Conservation (phyloP, 2,797 vertebrate species). For the Liasis olivaceus region DNA sequence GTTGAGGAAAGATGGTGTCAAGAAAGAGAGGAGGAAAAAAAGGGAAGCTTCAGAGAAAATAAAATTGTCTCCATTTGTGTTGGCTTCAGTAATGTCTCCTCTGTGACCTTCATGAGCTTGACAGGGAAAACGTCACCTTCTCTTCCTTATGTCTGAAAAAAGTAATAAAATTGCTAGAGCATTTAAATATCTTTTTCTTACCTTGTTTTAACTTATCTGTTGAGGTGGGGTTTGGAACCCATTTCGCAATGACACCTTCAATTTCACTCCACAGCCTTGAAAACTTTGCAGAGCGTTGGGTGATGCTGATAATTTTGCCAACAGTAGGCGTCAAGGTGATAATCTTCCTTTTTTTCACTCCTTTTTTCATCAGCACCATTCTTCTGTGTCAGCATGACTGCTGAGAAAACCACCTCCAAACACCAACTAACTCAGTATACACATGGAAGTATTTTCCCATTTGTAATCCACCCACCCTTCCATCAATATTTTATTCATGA, state of each 20-base stretch:
- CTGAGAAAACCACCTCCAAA: conserved; percentile 51
- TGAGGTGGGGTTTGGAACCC: conserved; percentile 32
- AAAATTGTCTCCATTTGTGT: not conserved
- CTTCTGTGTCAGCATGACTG: conserved; percentile 57
- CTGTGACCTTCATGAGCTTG: not conserved
- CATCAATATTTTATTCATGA: conserved; percentile 74
- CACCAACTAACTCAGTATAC: conserved; percentile 58
- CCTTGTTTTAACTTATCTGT: conserved; percentile 37
- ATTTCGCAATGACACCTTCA: conserved; percentile 42
- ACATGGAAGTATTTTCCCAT: conserved; percentile 62
- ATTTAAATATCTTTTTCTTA: not conserved
- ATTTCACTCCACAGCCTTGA: conserved; percentile 64
- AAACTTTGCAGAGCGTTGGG: conserved; percentile 61
- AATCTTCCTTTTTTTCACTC: conserved; percentile 63
- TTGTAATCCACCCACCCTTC: conserved; percentile 36
- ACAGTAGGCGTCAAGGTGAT: conserved; percentile 60
- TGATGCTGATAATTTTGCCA: conserved; percentile 50
- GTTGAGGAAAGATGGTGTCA: not conserved
- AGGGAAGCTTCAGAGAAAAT: not conserved
- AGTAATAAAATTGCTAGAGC: not conserved
- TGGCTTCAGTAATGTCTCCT: not conserved
- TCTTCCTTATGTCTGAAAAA: not conserved
- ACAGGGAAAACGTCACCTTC: not conserved
- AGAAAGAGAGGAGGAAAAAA: not conserved
- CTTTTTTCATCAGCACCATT: conserved; percentile 67